Evolutionary conservation across 2,888 invertebrate genomes (phyloP), one percentile per base, ranked within the genome.

Genomic region (Ctena decussata): DNA sequence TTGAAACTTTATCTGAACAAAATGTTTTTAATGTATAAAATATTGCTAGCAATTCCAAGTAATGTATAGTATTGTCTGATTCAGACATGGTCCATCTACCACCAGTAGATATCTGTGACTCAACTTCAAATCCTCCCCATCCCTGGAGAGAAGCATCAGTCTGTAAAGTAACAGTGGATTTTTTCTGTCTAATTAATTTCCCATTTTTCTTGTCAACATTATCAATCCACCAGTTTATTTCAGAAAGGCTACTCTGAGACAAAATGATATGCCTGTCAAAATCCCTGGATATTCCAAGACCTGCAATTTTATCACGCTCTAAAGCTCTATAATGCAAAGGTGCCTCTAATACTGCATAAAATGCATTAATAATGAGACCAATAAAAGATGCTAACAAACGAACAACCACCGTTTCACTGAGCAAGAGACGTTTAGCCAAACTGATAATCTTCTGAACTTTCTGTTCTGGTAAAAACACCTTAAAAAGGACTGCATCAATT

Each of bases 231-330:
- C 83, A 83, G 15, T n/a, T 74, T 53, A 82, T 78, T 74, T 77
- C 27, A 21, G 6, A 8, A 11, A 11, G 6, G 6, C 15, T 5
- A 5, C 5, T 15, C 27, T 11, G 6, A 27, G 69, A 69, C 11
- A 69, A 30, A 35, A 37, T 30, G 5, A 69, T 37, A 5, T 69
- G 6, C 6, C 69, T 69, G 6, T 75, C 75, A 83, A 44, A 83
- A 39, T 78, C 27, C 18, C 30, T n/a, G 27, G 49, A 11, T 24
- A 18, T 18, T 6, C 71, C 60, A 41, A n/a, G n/a, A n/a, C n/a
- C n/a, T n/a, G n/a, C n/a, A n/a, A n/a, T n/a, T n/a, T 86, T 86
- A 39, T 80, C 70, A 24, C 78, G 53, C 80, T 79, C 79, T 41
- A 80, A 44, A 2, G 39, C 27, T 77, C 77, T 78, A 70, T 82